These are phyloP conservation scores for Homarus gammarus DNA, from an alignment of 2,888 invertebrate species.

Conservation along the genomic window DNA sequence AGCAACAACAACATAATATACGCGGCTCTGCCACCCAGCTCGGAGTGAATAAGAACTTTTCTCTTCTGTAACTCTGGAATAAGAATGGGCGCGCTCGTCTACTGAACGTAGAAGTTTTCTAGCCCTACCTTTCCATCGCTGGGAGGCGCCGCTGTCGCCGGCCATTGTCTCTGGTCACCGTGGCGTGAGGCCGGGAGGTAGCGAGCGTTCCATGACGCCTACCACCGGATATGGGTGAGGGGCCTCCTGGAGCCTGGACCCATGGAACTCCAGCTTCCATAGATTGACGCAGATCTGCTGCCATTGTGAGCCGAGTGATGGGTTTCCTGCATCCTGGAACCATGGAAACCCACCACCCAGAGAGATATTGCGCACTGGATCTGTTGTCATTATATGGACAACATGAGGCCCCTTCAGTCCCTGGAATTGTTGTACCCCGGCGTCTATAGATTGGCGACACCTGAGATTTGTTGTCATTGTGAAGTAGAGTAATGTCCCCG, in stretches of 20 bases:
- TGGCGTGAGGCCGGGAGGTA: slow-evolving; percentile 20
- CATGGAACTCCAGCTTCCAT: not conserved
- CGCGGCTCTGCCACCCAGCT: no score
- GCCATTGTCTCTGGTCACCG: slow-evolving; percentile 12
- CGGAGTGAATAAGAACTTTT: not conserved
- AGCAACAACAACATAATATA: not conserved
- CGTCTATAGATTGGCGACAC: no score
- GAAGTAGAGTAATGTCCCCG: no score
- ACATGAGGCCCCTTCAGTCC: no score
- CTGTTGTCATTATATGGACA: no score
- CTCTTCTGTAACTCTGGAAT: not conserved
- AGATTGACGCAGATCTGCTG: not conserved
- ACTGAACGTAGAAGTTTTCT: not conserved
- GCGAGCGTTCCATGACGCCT: slow-evolving; percentile 11
- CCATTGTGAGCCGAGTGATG: not conserved
- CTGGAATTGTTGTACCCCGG: no score
- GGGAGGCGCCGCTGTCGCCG: slow-evolving; percentile 19
- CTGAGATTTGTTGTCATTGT: no score
- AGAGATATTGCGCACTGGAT: no score
- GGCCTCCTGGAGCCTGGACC: not conserved
- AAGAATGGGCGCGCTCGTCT: not conserved
- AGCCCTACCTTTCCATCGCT: slow-evolving; percentile 18
- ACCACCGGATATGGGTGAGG: slow-evolving; percentile 9
- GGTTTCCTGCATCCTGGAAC: not conserved
- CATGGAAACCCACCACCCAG: not conserved